phyloP scores from a whole-genome alignment of 2,888 invertebrate genomes.

The Druceiella hillmani region DNA sequence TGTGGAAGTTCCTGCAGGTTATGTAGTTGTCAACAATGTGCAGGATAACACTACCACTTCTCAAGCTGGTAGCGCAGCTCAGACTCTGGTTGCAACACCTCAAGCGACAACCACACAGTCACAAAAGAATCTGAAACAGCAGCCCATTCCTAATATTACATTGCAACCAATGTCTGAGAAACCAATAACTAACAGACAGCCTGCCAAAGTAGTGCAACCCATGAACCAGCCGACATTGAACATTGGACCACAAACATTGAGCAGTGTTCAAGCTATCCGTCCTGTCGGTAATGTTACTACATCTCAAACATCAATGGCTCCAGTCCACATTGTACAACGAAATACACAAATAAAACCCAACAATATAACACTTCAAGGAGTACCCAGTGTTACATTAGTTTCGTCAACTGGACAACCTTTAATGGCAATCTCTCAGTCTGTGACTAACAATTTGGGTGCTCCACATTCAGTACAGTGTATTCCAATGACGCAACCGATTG shows the following conservation, averaged over 20 bases:
- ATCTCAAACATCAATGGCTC: constrained; percentile 34
- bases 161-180: constrained; percentile 47
- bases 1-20: constrained; percentile 68
- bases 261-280: constrained; percentile 18
- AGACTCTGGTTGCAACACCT: constrained; percentile 43
- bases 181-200: constrained; percentile 35
- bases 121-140: constrained; percentile 41
- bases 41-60: constrained; percentile 37
- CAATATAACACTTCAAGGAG: constrained; percentile 38
- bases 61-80: constrained; percentile 31
- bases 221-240: constrained; percentile 33
- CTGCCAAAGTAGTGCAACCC: constrained; percentile 45
- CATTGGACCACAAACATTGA: neutral
- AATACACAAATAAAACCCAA: constrained; percentile 35
- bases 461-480: constrained; percentile 44
- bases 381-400: constrained; percentile 43
- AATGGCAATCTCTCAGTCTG: constrained; percentile 46
- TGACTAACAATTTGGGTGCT: constrained; percentile 33
- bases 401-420: constrained; percentile 46
- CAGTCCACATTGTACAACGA: constrained; percentile 38
- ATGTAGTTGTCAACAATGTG: constrained; percentile 63
- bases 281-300: constrained; percentile 35
- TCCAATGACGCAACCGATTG: constrained; percentile 46
- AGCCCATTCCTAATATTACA: constrained; percentile 41
- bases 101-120: constrained; percentile 38